A percentile compares a stretch with the other conserved stretches of the same genome.
Conservation (phyloP, 2,888 invertebrate genomes). For the Acleris sparsana region DNA sequence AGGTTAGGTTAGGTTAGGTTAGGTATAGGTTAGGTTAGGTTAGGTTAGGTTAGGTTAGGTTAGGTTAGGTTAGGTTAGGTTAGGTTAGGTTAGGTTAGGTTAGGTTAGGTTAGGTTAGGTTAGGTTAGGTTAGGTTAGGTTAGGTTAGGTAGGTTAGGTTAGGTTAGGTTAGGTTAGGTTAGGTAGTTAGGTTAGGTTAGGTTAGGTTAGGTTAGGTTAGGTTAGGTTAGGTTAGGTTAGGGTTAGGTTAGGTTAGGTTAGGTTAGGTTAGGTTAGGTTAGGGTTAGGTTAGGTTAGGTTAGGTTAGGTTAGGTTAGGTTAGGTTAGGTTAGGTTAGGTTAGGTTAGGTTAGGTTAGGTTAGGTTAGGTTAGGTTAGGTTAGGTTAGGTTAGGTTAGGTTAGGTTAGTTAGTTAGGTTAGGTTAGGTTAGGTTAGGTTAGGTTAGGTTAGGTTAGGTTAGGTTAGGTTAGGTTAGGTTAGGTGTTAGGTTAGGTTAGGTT, state of each 20-base stretch:
- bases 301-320: slow-evolving; percentile 41
- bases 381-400: slow-evolving; percentile 39
- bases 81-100: slow-evolving; percentile 36
- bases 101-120: slow-evolving; percentile 39
- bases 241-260: too few species aligned
- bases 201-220: slow-evolving; percentile 35
- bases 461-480: slow-evolving; percentile 30
- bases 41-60: slow-evolving; percentile 36
- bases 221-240: slow-evolving; percentile 37
- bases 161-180: too few species aligned
- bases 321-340: slow-evolving; percentile 41
- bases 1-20: slow-evolving; percentile 38
- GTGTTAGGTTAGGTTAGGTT: slow-evolving; percentile 21
- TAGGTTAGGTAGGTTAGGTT: too few species aligned
- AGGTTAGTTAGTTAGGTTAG: slow-evolving; percentile 36
- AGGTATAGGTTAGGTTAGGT: too few species aligned
- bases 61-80: slow-evolving; percentile 38
- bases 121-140: slow-evolving; percentile 40
- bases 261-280: too few species aligned
- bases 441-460: slow-evolving; percentile 37
- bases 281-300: slow-evolving; percentile 39
- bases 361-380: slow-evolving; percentile 39
- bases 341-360: slow-evolving; percentile 39
- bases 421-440: slow-evolving; percentile 36
- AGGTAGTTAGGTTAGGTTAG: slow-evolving; percentile 32